Evolutionary conservation across 1,140 invertebrate genomes (phyloP), one percentile per base, ranked within the genome.

Genomic region (Drosophila sechellia): DNA sequence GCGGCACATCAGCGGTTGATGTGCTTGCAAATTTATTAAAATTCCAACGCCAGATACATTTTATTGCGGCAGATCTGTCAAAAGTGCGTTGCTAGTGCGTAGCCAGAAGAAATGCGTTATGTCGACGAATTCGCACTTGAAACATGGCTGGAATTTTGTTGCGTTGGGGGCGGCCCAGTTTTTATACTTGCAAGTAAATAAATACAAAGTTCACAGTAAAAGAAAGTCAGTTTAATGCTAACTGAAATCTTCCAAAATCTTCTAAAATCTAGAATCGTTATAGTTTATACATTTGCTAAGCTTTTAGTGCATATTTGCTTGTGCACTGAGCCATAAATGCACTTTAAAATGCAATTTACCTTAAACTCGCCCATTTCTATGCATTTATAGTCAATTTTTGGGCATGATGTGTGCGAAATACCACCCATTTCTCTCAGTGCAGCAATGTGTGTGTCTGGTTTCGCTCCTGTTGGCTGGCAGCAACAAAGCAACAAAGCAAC

Each of bases 11-110:
- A 78, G 75, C 87, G 78, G 79, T 86, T 87, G 81, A 81, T 87
- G 73, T 73, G 84, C 59, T 77, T 80, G 84, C 84, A 89, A 89
- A 89, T 87, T 89, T 87, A 87, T 87, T 87, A 89, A 87, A 87
- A 87, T 80, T 89, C 84, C 74, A 77, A 64, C 61, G 79, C 83
- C 68, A 86, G 79, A 80, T 81, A 87, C 84, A 79, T 87, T 87
- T 89, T 84, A 83, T 87, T 83, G 79, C n/a, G 71, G 52, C 66
- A 77, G 75, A 87, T 77, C 66, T 70, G 75, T 87, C 76, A 83
- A 79, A 81, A 61, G 66, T 10, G 60, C 60, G 58, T 17, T 57
- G 45, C 49, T 12, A 53, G 31, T 35, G 73, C 35, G 35, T 15
- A 17, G 20, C 12, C 11, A 3, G n/a, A 20, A 61, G 57, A 57